Conservation (phyloP, 2,888 invertebrate species). For the Athripsodes cinereus region DNA sequence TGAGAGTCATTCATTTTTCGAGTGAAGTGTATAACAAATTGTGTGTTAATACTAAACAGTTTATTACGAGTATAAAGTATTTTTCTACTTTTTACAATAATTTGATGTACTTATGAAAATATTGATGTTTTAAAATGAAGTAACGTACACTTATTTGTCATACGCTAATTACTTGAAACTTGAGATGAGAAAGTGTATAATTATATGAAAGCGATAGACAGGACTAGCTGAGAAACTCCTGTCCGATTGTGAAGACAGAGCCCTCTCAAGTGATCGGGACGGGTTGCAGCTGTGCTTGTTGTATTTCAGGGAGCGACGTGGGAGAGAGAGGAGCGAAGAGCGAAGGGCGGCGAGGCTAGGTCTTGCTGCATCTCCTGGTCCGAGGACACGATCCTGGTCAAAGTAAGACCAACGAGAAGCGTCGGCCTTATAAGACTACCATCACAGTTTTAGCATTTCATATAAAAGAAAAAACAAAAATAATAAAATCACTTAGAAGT, state of each 20-base stretch:
- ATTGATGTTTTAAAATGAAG: too few species aligned
- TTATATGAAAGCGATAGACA: not conserved
- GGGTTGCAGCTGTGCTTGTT: slow-evolving; percentile 45
- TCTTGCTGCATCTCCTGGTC: slow-evolving; percentile 36
- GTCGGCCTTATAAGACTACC: slow-evolving; percentile 23
- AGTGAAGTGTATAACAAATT: too few species aligned
- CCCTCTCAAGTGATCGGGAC: slow-evolving; percentile 7
- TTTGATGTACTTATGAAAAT: too few species aligned
- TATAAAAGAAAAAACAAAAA: too few species aligned
- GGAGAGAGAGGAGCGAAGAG: slow-evolving; percentile 30
- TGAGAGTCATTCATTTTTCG: too few species aligned
- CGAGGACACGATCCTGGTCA: slow-evolving; percentile 47
- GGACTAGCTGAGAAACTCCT: not conserved
- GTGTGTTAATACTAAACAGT: too few species aligned
- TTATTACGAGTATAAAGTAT: too few species aligned
- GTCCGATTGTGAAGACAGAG: not conserved
- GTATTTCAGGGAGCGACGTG: slow-evolving; percentile 51
- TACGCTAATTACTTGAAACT: too few species aligned
- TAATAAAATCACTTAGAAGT: too few species aligned
- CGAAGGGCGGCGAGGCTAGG: slow-evolving; percentile 30
- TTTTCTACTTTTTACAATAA: too few species aligned
- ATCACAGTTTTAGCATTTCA: slow-evolving; percentile 17
- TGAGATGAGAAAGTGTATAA: too few species aligned
- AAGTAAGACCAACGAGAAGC: slow-evolving; percentile 27
- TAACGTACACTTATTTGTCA: too few species aligned